phyloP scores from a whole-genome alignment of 37 sponge, comb jelly and placozoan genomes.

The Eunapius fragilis region DNA sequence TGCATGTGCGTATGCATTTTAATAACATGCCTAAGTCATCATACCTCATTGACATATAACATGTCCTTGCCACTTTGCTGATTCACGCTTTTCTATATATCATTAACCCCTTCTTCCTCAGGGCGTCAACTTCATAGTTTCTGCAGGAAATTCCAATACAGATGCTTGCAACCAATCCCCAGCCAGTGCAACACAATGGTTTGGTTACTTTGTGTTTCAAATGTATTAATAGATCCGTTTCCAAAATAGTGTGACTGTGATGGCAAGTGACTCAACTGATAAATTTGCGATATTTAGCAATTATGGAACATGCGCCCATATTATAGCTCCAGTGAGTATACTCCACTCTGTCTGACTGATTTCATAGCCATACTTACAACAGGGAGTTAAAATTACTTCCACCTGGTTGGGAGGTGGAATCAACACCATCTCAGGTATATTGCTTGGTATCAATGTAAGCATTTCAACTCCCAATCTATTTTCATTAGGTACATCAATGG shows the following conservation, averaged over 20 bases:
- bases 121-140: slow-evolving; percentile 70
- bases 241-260: slow-evolving; percentile 47
- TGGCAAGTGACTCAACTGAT: slow-evolving; percentile 54
- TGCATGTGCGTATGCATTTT: too few species aligned
- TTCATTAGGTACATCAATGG: slow-evolving; percentile 50
- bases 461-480: background rate
- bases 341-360: background rate
- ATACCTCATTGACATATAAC: too few species aligned
- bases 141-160: slow-evolving; percentile 58
- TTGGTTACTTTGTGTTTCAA: background rate
- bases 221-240: background rate
- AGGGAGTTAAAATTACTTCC: slow-evolving; percentile 56
- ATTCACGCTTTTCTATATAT: too few species aligned
- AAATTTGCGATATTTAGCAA: slow-evolving; percentile 62
- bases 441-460: background rate
- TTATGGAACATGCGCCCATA: slow-evolving; percentile 75
- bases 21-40: too few species aligned
- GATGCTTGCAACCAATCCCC: slow-evolving; percentile 72
- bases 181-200: slow-evolving; percentile 41
- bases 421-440: slow-evolving; percentile 32
- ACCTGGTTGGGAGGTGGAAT: slow-evolving; percentile 29
- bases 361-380: background rate
- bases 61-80: too few species aligned
- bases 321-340: slow-evolving; percentile 74
- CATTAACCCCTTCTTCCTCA: too few species aligned